Conservation (phyloP, 2,888 invertebrate genomes). For the Thalpophila matura region DNA sequence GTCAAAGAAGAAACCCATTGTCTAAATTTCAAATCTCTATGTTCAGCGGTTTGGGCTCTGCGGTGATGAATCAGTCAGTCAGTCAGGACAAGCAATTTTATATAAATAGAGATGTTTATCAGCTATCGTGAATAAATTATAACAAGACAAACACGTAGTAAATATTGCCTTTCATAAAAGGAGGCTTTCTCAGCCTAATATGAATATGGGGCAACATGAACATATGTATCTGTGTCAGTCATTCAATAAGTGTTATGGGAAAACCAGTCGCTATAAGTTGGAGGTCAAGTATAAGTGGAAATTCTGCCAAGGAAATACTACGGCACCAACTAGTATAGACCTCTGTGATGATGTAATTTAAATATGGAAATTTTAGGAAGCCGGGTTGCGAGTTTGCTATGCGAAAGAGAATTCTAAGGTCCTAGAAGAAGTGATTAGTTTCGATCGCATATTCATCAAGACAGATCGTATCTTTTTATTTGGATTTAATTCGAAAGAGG, state of each 20-base stretch:
- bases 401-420: slow-evolving; percentile 25
- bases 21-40: too few relatives aligned
- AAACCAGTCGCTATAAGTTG: slow-evolving; percentile 3
- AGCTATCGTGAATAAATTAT: slow-evolving; percentile 17
- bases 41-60: too few relatives aligned
- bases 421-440: slow-evolving; percentile 9
- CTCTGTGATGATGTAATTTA: slow-evolving; percentile 29
- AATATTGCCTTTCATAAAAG: slow-evolving; percentile 23
- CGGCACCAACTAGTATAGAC: slow-evolving; percentile 1
- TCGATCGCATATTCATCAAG: slow-evolving; percentile 9
- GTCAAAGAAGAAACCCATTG: too few relatives aligned
- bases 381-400: not conserved
- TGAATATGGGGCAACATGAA: slow-evolving; percentile 13
- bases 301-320: slow-evolving; percentile 5
- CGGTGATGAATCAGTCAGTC: too few relatives aligned
- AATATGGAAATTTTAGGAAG: slow-evolving; percentile 38
- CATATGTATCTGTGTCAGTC: slow-evolving; percentile 45
- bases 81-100: too few relatives aligned
- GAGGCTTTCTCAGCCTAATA: slow-evolving; percentile 10
- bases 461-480: slow-evolving; percentile 27
- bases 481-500: slow-evolving; percentile 5
- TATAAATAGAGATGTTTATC: slow-evolving; percentile 26
- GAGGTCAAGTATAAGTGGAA: not conserved
- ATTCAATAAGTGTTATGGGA: slow-evolving; percentile 27
- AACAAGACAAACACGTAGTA: slow-evolving; percentile 29